A percentile compares a stretch with the other conserved stretches of the same genome.
These are phyloP conservation scores for Barbus barbus DNA, from an alignment of 2,113 vertebrate species.

Conservation along the genomic window DNA sequence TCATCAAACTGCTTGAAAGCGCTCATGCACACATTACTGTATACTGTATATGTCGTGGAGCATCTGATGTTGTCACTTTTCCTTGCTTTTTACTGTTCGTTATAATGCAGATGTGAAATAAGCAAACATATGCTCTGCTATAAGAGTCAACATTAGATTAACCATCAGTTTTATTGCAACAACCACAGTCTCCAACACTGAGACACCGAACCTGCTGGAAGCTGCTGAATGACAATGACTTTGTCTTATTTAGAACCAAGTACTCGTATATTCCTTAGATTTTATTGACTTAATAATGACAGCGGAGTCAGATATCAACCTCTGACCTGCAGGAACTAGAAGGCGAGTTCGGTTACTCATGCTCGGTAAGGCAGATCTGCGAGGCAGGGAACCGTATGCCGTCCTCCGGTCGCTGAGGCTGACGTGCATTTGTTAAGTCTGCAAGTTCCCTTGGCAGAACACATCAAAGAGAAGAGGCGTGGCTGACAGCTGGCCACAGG, in stretches of 20 bases:
- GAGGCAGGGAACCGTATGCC: neutral
- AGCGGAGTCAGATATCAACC: slow-evolving; percentile 63
- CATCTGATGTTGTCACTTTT: neutral
- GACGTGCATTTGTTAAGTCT: slow-evolving; percentile 1
- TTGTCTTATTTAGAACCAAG: neutral
- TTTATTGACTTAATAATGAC: slow-evolving; percentile 64
- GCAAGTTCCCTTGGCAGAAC: slow-evolving; percentile 24
- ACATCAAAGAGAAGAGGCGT: slow-evolving; percentile 51
- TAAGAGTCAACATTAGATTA: neutral
- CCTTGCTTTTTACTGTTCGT: neutral
- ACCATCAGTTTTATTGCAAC: neutral
- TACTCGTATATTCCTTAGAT: slow-evolving; percentile 51
- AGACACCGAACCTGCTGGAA: neutral
- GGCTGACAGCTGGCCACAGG: slow-evolving; percentile 37
- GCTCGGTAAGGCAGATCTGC: slow-evolving; percentile 52
- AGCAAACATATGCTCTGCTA: slow-evolving; percentile 3
- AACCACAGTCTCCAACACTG: neutral
- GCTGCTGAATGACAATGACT: neutral
- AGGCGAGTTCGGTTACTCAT: slow-evolving; percentile 63
- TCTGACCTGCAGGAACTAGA: slow-evolving; percentile 71
- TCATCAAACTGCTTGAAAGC: neutral
- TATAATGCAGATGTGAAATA: neutral
- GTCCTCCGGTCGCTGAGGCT: neutral
- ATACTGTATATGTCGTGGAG: neutral
- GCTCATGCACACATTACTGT: neutral